A percentile compares a stretch with the other conserved stretches of the same genome.
Conservation (phyloP, 2,797 vertebrate genomes). For the Tolypeutes matacus region DNA sequence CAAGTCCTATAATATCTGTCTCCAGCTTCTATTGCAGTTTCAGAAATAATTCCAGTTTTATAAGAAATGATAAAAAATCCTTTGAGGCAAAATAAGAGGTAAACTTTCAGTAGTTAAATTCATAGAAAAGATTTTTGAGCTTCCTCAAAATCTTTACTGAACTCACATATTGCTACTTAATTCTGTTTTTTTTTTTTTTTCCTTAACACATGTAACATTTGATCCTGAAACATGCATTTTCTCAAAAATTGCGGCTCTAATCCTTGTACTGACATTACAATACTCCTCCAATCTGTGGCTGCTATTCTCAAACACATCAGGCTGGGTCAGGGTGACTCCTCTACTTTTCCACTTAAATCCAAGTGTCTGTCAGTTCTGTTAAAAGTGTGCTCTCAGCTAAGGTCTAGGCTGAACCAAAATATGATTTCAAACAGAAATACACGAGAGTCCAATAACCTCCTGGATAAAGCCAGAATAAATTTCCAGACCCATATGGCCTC, state of each 20-base stretch:
- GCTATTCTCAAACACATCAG: neutral
- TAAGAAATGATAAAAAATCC: neutral
- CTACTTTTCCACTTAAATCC: neutral
- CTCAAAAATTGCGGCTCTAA: neutral
- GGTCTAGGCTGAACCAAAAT: neutral
- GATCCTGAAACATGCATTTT: neutral
- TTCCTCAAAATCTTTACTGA: neutral
- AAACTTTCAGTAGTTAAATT: constrained; percentile 8
- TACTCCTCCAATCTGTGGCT: no score
- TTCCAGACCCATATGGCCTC: neutral
- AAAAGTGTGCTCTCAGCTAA: neutral
- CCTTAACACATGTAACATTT: neutral
- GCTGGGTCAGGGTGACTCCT: neutral
- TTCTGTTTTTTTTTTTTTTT: neutral
- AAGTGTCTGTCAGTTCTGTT: neutral
- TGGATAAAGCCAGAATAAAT: neutral
- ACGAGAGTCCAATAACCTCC: neutral
- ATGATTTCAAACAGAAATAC: neutral
- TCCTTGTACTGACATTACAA: no score
- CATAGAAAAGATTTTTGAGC: neutral
- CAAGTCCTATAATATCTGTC: neutral
- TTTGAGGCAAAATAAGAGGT: neutral
- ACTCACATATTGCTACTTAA: neutral
- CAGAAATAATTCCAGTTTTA: neutral
- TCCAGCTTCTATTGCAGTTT: neutral